These are phyloP conservation scores for Meda fulgida DNA, from an alignment of 2,797 vertebrate species.

Conservation along the genomic window DNA sequence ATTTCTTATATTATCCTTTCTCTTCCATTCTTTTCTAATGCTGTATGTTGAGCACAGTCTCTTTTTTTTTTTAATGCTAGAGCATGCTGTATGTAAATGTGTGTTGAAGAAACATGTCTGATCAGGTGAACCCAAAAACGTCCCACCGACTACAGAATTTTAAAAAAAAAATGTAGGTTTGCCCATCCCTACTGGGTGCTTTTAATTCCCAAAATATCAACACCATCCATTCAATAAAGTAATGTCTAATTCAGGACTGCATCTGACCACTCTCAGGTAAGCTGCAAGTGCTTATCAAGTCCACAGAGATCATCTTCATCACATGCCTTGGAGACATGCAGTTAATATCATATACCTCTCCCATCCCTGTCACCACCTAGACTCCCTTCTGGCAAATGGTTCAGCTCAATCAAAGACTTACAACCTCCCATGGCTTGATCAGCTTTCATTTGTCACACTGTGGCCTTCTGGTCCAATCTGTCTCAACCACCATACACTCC, in stretches of 20 bases:
- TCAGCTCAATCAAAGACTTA: conserved; percentile 44
- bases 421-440: conserved; percentile 45
- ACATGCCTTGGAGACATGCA: conserved; percentile 40
- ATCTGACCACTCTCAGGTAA: conserved; percentile 12
- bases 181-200: neutral
- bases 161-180: neutral
- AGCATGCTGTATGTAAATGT: too few relatives aligned
- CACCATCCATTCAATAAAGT: neutral
- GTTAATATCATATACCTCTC: conserved; percentile 47
- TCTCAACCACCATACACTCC: conserved; percentile 21
- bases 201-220: neutral
- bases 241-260: neutral
- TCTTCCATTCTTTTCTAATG: neutral
- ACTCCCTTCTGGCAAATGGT: conserved; percentile 41
- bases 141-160: neutral
- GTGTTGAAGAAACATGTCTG: neutral
- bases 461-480: conserved; percentile 42
- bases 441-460: conserved; percentile 49
- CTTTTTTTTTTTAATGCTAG: too few relatives aligned
- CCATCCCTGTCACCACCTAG: conserved; percentile 40
- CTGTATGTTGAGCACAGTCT: neutral
- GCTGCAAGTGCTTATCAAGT: conserved; percentile 25
- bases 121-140: neutral
- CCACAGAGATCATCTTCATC: conserved; percentile 44
- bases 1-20: neutral